These are phyloP conservation scores for Tribolium castaneum DNA, from an alignment of 1,140 invertebrate genomes.

Conservation along the genomic window DNA sequence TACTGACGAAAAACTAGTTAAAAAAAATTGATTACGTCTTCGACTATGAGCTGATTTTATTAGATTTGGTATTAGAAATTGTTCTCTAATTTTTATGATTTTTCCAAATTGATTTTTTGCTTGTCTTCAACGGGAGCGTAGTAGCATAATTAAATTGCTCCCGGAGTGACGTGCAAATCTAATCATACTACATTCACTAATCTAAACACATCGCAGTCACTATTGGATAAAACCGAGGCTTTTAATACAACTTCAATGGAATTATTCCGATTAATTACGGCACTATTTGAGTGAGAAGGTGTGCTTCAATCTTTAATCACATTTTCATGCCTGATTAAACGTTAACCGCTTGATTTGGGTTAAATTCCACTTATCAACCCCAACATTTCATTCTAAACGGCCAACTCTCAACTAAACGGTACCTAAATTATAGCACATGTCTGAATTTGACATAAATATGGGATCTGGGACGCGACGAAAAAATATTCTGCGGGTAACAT, in stretches of 20 bases:
- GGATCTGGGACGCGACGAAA: background rate
- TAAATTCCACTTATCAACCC: background rate
- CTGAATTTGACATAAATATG: background rate
- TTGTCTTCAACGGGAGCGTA: too few relatives aligned
- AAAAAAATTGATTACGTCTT: too few relatives aligned
- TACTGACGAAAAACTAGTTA: too few relatives aligned
- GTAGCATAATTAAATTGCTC: too few relatives aligned
- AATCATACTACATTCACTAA: background rate
- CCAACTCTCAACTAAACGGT: background rate
- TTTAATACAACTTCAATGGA: background rate
- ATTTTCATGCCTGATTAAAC: background rate
- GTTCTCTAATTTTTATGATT: too few relatives aligned
- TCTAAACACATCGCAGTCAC: background rate
- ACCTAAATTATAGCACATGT: background rate
- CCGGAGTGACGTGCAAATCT: background rate
- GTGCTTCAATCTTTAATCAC: background rate
- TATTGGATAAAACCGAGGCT: too few relatives aligned
- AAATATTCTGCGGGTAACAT: background rate
- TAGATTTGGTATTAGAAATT: too few relatives aligned
- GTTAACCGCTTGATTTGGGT: background rate
- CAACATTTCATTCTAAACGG: background rate
- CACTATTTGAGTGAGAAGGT: slow-evolving; percentile 5
- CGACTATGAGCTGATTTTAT: too few relatives aligned
- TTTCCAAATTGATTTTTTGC: too few relatives aligned
- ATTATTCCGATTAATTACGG: slow-evolving; percentile 7